These are phyloP conservation scores for Rhodophaea formosa DNA, from an alignment of 2,888 invertebrate genomes.

Conservation along the genomic window DNA sequence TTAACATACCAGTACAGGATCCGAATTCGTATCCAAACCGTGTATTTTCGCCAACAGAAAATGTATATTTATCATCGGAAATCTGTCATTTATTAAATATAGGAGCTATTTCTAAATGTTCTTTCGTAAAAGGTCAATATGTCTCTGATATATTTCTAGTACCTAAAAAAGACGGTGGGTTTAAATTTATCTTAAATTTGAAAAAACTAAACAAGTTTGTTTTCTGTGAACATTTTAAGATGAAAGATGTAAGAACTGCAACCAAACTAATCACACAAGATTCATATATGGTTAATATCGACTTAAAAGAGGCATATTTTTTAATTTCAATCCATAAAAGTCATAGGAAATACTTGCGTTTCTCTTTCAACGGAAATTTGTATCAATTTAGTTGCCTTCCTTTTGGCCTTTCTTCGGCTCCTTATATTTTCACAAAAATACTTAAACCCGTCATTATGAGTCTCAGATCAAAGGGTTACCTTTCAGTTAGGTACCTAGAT, in stretches of 20 bases:
- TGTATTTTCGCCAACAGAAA: no score
- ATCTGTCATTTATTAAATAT: no score
- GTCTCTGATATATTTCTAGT: no score
- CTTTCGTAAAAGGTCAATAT: no score
- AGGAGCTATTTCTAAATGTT: no score
- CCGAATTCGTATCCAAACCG: no score
- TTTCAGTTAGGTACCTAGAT: slow-evolving; percentile 19
- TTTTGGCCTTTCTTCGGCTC: slow-evolving; percentile 21
- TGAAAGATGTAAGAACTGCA: neutral
- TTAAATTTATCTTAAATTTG: neutral
- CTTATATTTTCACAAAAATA: slow-evolving; percentile 22
- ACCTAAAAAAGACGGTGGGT: neutral
- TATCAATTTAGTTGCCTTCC: slow-evolving; percentile 23
- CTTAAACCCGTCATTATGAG: slow-evolving; percentile 20
- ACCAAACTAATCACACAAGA: neutral
- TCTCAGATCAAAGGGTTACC: slow-evolving; percentile 10
- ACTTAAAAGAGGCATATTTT: neutral
- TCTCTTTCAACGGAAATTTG: slow-evolving; percentile 15
- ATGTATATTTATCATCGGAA: no score
- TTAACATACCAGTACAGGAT: no score
- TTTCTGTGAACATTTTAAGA: no score
- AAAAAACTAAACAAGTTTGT: slow-evolving; percentile 1
- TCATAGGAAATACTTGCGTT: slow-evolving; percentile 19
- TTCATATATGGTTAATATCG: neutral
- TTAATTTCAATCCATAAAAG: slow-evolving; percentile 6